Evolutionary conservation across 1,140 invertebrate species (phyloP).

Genomic region (Rhopalosiphum maidis): DNA sequence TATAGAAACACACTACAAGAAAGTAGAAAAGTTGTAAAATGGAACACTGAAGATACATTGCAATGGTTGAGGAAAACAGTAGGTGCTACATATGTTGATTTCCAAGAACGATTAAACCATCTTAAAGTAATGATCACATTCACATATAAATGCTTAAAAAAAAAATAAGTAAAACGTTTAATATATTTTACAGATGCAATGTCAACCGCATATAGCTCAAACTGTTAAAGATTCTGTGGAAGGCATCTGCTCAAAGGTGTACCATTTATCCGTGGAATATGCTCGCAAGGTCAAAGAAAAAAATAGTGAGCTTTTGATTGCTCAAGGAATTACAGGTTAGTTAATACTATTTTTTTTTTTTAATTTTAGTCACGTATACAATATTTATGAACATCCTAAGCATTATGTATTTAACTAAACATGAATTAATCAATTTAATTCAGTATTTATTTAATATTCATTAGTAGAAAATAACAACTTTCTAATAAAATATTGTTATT

Average conservation of each 20-base stretch:
- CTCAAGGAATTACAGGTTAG: slow-evolving; percentile 77
- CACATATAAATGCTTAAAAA: background rate
- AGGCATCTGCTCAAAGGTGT: slow-evolving; percentile 94
- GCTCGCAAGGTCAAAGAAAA: slow-evolving; percentile 89
- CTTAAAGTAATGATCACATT: slow-evolving; percentile 67
- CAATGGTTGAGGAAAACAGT: slow-evolving; percentile 92
- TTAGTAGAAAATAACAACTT: no score
- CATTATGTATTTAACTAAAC: no score
- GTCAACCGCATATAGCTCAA: slow-evolving; percentile 92
- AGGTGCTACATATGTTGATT: slow-evolving; percentile 96
- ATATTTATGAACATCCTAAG: no score
- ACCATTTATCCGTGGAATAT: slow-evolving; percentile 89
- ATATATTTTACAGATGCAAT: slow-evolving; percentile 75
- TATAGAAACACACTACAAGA: slow-evolving; percentile 85
- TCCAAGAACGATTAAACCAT: slow-evolving; percentile 80
- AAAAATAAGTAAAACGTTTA: background rate
- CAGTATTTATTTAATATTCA: no score
- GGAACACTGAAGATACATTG: slow-evolving; percentile 98
- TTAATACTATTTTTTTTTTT: background rate
- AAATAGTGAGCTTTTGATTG: slow-evolving; percentile 83
- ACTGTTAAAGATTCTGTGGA: slow-evolving; percentile 94
- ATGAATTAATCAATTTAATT: background rate
- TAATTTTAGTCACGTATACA: background rate
- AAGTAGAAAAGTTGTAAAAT: slow-evolving; percentile 95
- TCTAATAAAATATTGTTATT: background rate